phyloP scores from a whole-genome alignment of 1,140 invertebrate genomes.

The Anastrepha ludens region DNA sequence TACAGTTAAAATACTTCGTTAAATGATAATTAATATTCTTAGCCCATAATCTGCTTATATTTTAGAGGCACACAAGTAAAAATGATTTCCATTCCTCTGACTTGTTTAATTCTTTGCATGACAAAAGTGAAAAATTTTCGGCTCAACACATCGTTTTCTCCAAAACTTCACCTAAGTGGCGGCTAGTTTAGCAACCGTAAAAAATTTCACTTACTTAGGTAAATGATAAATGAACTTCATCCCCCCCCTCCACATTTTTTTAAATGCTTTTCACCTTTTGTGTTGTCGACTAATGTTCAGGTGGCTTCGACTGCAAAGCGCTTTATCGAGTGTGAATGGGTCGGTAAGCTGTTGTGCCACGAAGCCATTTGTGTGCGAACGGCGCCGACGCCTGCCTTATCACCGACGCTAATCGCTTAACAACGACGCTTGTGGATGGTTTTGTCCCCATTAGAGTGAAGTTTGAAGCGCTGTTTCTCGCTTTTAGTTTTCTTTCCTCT shows the following conservation, averaged over 20 bases:
- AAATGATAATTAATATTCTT: too few species aligned
- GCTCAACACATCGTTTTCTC: neutral
- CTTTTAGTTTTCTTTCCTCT: too few species aligned
- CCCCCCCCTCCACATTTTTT: neutral
- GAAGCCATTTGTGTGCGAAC: neutral
- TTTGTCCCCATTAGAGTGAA: too few species aligned
- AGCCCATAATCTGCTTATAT: too few species aligned
- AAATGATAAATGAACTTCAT: slow-evolving; percentile 10
- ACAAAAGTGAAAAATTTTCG: neutral
- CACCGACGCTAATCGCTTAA: neutral
- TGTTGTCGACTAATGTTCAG: neutral
- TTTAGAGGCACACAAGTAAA: too few species aligned
- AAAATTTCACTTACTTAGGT: slow-evolving; percentile 19
- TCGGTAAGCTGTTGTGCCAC: neutral
- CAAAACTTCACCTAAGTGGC: neutral
- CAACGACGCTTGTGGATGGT: too few species aligned
- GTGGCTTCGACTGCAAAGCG: neutral
- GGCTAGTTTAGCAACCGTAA: neutral
- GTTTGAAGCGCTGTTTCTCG: too few species aligned
- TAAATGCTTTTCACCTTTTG: neutral
- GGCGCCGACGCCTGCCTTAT: neutral
- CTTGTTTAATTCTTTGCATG: neutral
- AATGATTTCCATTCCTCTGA: too few species aligned
- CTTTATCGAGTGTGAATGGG: neutral
- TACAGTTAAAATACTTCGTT: too few species aligned